These are phyloP conservation scores for Sinocyclocheilus rhinocerous DNA, from an alignment of 2,113 vertebrate species.

Conservation along the genomic window DNA sequence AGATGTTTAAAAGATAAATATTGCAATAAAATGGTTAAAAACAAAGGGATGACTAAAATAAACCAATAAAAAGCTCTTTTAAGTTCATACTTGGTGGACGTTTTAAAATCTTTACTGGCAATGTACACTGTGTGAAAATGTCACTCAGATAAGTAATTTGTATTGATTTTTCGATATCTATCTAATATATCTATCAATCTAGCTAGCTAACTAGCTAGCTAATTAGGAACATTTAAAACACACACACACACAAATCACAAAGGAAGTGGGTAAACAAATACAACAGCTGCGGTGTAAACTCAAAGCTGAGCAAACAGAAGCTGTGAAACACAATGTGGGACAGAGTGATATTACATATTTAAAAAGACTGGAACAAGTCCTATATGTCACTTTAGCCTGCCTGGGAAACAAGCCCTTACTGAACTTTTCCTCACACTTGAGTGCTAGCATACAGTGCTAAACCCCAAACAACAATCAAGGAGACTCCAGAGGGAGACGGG, in stretches of 20 bases:
- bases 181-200: not conserved
- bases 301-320: not conserved
- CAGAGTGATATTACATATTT: conserved; percentile 14
- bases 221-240: not conserved
- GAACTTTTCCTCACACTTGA: conserved; percentile 24
- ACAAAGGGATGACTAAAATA: not conserved
- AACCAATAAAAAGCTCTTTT: not conserved
- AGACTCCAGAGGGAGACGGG: conserved; percentile 4
- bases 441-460: not conserved
- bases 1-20: not conserved
- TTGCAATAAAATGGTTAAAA: not conserved
- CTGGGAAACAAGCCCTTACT: conserved; percentile 8
- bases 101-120: not conserved
- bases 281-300: not conserved
- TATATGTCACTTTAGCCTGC: conserved; percentile 16
- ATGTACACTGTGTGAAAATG: not conserved
- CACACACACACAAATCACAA: not conserved
- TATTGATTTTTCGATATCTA: not conserved
- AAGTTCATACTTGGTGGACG: not conserved
- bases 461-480: not conserved
- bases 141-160: no score
- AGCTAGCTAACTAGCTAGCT: not conserved
- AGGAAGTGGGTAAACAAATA: not conserved
- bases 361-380: not conserved
- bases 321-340: conserved; percentile 1